These are phyloP conservation scores for Crenuchus spilurus DNA, from an alignment of 2,797 vertebrate species.

Conservation along the genomic window DNA sequence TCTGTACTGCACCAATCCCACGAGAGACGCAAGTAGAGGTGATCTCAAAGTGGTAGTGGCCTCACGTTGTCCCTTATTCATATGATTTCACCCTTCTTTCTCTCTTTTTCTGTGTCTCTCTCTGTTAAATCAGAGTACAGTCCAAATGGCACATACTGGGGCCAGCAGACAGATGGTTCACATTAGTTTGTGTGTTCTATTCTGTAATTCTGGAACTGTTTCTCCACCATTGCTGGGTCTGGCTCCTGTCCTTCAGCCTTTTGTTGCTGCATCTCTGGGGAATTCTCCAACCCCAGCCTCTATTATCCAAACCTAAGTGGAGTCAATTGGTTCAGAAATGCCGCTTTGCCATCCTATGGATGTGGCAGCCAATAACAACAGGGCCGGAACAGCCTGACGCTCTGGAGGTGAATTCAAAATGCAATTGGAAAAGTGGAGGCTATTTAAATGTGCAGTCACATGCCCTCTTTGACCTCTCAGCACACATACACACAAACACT, in stretches of 20 bases:
- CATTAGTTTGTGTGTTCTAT: conserved; percentile 33
- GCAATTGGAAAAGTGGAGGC: conserved; percentile 12
- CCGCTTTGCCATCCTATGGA: not conserved
- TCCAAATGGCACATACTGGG: not conserved
- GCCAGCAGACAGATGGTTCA: conserved; percentile 37
- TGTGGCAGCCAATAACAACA: conserved; percentile 27
- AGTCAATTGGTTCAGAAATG: conserved; percentile 27
- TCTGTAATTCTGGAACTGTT: conserved; percentile 40
- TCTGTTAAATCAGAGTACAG: not conserved
- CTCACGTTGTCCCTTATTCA: not conserved
- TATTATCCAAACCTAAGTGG: conserved; percentile 35
- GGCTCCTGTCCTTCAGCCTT: conserved; percentile 27
- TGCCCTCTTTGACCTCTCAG: conserved; percentile 15
- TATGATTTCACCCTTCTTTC: not conserved
- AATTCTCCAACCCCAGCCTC: conserved; percentile 32
- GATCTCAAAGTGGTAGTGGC: not conserved
- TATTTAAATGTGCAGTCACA: conserved; percentile 35
- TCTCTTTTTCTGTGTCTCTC: not conserved
- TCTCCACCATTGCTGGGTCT: conserved; percentile 12
- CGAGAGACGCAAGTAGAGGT: not conserved
- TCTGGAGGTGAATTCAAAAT: conserved; percentile 24
- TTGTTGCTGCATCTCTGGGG: conserved; percentile 22
- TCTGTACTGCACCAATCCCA: not conserved
- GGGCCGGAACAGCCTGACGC: not conserved
- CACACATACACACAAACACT: conserved; percentile 1